Evolutionary conservation across 2,888 invertebrate genomes (phyloP), one percentile per base, ranked within the genome.

Genomic region (Pharmacophagus antenor): DNA sequence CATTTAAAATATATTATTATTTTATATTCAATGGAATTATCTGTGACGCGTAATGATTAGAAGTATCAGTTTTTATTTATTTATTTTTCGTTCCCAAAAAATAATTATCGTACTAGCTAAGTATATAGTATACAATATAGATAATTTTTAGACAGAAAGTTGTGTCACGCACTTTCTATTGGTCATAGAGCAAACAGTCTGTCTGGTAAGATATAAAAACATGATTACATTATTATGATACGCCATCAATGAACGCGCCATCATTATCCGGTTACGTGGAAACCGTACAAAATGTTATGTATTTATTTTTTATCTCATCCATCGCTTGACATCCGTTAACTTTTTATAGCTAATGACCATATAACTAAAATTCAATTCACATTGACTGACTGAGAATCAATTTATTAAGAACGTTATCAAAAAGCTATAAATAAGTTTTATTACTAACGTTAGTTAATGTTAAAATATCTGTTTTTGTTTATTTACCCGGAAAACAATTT

Each of bases 191-290:
- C 60, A 51, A 50, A 51, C 23, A 25, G 17, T 47, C 42, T 44
- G 12, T 31, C 8, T 18, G 61, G 56, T 61, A 56, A 56, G 53
- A 61, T 56, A 61, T 56, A 56, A 61, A 61, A 61, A 61, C 61
- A 61, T 61, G 61, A 61, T 61, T 61, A 52, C 61, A 56, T 56
- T 56, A 56, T 61, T 53, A 61, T 42, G 56, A 47, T 42, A 42
- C 27, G 48, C 52, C 42, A 56, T 57, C 56, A 56, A 53, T 47
- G 53, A 41, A 49, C 22, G 51, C 25, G 41, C 5, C 47, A 31
- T 25, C 27, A 52, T 61, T 61, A 48, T 52, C 42, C 25, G 47
- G 52, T 51, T n/a, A 56, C 42, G 47, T 25, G 50, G 46, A 48
- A 55, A 37, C n/a, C 56, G 41, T 56, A 57, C 50, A 57, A 44